A percentile compares a stretch with the other conserved stretches of the same genome.
Conservation (phyloP, 2,113 vertebrate genomes). For the Sminthopsis crassicaudata region DNA sequence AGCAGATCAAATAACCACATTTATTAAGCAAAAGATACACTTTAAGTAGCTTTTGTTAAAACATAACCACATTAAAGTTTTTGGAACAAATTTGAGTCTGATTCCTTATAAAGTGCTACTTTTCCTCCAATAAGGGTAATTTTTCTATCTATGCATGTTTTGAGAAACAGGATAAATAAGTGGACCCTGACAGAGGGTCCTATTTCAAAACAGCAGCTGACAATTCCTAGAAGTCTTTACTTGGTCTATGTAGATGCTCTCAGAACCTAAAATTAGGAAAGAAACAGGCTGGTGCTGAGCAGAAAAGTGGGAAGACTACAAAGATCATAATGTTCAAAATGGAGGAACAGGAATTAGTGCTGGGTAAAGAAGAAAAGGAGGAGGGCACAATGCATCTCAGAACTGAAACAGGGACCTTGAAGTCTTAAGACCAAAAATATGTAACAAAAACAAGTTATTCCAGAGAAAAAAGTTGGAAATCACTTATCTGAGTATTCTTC, state of each 20-base stretch:
- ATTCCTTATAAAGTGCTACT: background rate
- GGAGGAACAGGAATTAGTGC: too few species aligned
- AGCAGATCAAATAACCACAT: constrained; percentile 47
- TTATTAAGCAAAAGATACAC: constrained; percentile 35
- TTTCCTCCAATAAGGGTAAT: background rate
- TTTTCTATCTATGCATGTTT: background rate
- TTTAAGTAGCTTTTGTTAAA: constrained; percentile 40
- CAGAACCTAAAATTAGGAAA: background rate
- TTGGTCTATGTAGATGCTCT: background rate
- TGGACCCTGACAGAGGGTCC: background rate
- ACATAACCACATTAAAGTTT: background rate
- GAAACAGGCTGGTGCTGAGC: background rate
- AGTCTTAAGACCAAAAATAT: background rate
- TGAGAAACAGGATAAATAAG: background rate
- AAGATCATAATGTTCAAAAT: too few species aligned
- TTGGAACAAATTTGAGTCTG: background rate
- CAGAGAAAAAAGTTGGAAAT: background rate
- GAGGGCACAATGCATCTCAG: background rate
- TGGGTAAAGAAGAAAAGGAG: background rate
- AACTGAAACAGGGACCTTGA: background rate
- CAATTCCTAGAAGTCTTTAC: background rate
- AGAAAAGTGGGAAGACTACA: background rate
- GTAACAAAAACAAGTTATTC: background rate
- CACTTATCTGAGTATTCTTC: background rate
- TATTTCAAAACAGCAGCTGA: background rate